Conservation (phyloP, 2,888 invertebrate genomes). For the Heterodera filipjevi region DNA sequence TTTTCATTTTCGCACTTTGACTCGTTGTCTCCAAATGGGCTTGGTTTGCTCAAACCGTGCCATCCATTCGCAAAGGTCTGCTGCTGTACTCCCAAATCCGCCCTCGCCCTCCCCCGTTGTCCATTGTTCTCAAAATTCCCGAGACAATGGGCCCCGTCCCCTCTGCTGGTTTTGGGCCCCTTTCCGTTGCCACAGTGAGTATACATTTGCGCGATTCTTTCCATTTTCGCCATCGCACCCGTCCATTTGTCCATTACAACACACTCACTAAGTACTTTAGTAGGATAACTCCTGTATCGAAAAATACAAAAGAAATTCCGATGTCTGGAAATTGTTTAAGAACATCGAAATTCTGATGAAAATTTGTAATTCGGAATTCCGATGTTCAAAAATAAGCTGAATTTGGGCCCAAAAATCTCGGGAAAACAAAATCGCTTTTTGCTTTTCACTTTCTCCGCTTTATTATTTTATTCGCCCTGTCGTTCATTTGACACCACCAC, state of each 20-base stretch:
- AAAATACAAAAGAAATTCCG: no score
- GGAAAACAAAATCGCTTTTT: no score
- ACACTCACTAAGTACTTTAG: background rate
- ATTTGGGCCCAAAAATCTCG: no score
- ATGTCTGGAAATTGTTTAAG: no score
- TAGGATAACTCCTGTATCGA: background rate
- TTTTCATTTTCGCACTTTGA: background rate
- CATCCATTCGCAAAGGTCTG: background rate
- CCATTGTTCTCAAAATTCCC: conserved; percentile 17
- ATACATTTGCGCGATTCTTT: background rate
- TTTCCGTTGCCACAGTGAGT: background rate
- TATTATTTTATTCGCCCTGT: background rate
- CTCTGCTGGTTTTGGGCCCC: background rate
- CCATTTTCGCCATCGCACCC: background rate
- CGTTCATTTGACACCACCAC: background rate
- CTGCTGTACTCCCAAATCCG: background rate
- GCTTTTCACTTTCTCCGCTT: background rate
- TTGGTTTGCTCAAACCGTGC: conserved; percentile 1
- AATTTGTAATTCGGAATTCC: no score
- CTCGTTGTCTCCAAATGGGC: background rate
- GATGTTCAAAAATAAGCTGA: no score
- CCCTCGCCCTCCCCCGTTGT: background rate
- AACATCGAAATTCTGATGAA: no score
- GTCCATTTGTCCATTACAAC: background rate
- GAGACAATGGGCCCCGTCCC: conserved; percentile 6